Evolutionary conservation across 2,797 vertebrate genomes (phyloP).

Genomic region (Acrocephalus scirpaceus): DNA sequence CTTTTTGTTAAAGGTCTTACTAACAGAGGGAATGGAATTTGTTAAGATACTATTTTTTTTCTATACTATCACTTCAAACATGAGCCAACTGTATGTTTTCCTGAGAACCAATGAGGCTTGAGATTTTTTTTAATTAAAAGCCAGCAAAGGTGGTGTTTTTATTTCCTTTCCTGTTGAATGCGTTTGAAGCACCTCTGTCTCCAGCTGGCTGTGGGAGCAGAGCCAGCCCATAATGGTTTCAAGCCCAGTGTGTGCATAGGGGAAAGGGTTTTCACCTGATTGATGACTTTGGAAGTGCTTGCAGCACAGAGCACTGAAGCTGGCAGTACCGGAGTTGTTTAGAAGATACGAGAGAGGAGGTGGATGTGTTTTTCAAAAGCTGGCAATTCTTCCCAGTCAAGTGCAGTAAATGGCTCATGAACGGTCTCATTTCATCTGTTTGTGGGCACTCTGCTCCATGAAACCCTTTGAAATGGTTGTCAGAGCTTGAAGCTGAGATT

Average conservation of each 20-base stretch:
- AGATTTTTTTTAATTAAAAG: slow-evolving; percentile 56
- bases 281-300: slow-evolving; percentile 9
- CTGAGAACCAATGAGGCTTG: slow-evolving; percentile 55
- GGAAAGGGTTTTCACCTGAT: slow-evolving; percentile 35
- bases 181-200: slow-evolving; percentile 64
- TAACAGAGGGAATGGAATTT: neutral
- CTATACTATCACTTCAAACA: slow-evolving; percentile 19
- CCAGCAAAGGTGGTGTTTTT: slow-evolving; percentile 24
- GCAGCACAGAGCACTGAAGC: neutral
- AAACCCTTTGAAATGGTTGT: slow-evolving; percentile 44
- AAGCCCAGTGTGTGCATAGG: slow-evolving; percentile 30
- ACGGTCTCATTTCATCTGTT: neutral
- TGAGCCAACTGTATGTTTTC: slow-evolving; percentile 23
- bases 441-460: neutral
- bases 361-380: slow-evolving; percentile 21
- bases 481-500: slow-evolving; percentile 37
- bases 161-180: slow-evolving; percentile 22
- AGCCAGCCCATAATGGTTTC: slow-evolving; percentile 57
- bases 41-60: slow-evolving; percentile 45
- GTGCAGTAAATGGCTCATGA: slow-evolving; percentile 13
- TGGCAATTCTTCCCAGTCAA: slow-evolving; percentile 25
- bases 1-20: slow-evolving; percentile 9
- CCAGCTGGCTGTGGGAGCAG: slow-evolving; percentile 60
- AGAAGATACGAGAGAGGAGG: neutral
- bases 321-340: slow-evolving; percentile 17